A percentile compares a stretch with the other conserved stretches of the same genome.
These are phyloP conservation scores for Emys orbicularis DNA, from an alignment of 2,797 vertebrate species.

Conservation along the genomic window DNA sequence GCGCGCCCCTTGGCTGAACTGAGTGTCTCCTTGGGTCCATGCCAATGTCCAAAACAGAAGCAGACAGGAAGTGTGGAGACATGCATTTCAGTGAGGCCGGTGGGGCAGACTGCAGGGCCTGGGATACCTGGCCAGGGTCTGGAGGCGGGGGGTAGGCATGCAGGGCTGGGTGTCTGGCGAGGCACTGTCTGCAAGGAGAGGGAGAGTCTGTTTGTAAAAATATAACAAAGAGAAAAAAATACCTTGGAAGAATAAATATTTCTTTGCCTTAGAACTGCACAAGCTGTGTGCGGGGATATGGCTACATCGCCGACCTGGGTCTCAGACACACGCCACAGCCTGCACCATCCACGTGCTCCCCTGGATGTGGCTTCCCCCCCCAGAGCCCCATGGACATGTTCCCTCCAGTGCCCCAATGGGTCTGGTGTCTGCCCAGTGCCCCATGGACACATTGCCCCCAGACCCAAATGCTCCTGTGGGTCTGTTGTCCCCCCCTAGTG, in stretches of 20 bases:
- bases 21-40: neutral
- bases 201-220: slow-evolving; percentile 28
- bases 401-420: neutral
- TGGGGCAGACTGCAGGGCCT: neutral
- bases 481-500: neutral
- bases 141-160: neutral
- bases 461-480: too few relatives aligned
- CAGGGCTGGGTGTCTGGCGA: rapidly evolving
- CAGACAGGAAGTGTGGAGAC: neutral
- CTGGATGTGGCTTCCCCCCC: neutral
- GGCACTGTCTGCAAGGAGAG: neutral
- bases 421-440: neutral
- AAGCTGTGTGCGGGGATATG: neutral
- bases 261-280: neutral
- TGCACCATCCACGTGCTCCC: neutral
- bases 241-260: neutral
- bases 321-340: neutral
- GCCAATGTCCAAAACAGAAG: neutral
- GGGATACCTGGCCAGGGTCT: neutral
- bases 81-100: neutral
- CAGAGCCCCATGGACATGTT: neutral
- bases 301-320: rapidly evolving
- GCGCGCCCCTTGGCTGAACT: neutral
- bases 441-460: neutral
- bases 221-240: neutral